A percentile compares a stretch with the other conserved stretches of the same genome.
Evolutionary conservation across 2,113 vertebrate genomes (phyloP).

Genomic region (Mionectes macconnelli): DNA sequence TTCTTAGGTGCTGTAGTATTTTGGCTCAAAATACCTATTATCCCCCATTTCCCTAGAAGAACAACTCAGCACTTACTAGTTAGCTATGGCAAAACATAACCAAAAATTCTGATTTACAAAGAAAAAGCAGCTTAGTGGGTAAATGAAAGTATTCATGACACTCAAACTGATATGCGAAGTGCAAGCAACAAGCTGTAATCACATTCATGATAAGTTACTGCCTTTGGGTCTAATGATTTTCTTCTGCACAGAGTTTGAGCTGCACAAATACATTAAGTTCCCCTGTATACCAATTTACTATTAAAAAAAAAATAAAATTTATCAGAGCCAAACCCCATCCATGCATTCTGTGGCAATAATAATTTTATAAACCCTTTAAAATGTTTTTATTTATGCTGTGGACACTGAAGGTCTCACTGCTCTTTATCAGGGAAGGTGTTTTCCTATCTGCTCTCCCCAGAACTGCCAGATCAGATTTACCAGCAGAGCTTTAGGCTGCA

Average conservation of each 20-base stretch:
- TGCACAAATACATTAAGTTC: neutral
- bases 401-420: neutral
- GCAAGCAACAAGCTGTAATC: neutral
- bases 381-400: neutral
- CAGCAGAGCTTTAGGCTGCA: neutral
- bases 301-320: neutral
- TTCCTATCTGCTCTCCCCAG: neutral
- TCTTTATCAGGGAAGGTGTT: neutral
- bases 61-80: neutral
- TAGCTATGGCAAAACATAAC: neutral
- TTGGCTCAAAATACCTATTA: neutral
- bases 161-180: neutral
- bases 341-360: neutral
- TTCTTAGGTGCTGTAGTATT: neutral
- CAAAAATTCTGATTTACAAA: neutral
- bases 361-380: neutral
- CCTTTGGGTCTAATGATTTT: neutral
- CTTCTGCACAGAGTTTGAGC: neutral
- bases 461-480: neutral
- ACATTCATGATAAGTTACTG: neutral
- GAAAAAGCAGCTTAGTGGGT: neutral
- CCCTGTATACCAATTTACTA: neutral
- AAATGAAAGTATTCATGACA: neutral
- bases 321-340: neutral
- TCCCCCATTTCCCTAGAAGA: neutral